Percentiles rank a stretch among this genome's conserved stretches.
Conservation (phyloP, 37 sponge, comb jelly and placozoan genomes). For the Bolinopsis microptera region DNA sequence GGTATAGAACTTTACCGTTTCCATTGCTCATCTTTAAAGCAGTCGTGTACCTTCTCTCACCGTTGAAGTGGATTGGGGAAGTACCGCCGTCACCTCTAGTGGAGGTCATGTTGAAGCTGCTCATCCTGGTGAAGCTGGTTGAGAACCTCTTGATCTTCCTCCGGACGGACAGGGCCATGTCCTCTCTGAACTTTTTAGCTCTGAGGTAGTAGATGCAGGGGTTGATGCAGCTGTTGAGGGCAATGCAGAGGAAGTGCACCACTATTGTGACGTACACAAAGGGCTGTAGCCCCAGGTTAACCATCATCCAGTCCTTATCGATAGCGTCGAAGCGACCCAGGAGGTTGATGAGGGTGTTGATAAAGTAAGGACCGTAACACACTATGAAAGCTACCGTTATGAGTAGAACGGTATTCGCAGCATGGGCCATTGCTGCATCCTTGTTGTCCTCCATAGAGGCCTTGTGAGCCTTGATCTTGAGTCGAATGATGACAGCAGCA, state of each 20-base stretch:
- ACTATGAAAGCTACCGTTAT: constrained; percentile 26
- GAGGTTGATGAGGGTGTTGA: neutral
- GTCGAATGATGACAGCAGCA: neutral
- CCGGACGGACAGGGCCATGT: constrained; percentile 4
- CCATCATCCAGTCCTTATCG: constrained; percentile 6
- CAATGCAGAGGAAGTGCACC: constrained; percentile 15
- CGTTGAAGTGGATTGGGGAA: neutral
- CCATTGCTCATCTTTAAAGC: neutral
- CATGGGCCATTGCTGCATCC: neutral
- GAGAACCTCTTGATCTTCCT: neutral
- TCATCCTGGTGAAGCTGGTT: neutral
- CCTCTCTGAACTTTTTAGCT: constrained; percentile 25
- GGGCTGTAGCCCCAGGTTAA: neutral
- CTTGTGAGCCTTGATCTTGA: neutral
- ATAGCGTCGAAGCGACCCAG: neutral
- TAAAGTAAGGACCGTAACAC: constrained; percentile 53
- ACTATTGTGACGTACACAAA: neutral
- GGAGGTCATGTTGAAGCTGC: neutral
- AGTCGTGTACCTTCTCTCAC: neutral
- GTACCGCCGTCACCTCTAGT: neutral
- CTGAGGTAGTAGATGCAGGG: constrained; percentile 66
- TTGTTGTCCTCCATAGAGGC: neutral
- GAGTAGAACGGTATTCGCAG: constrained; percentile 44
- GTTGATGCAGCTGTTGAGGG: constrained; percentile 66
- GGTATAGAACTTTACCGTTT: neutral